Percentiles rank a stretch among this genome's conserved stretches.
Evolutionary conservation across 2,888 invertebrate genomes (phyloP).

Genomic region (Cheilosia scutellata): DNA sequence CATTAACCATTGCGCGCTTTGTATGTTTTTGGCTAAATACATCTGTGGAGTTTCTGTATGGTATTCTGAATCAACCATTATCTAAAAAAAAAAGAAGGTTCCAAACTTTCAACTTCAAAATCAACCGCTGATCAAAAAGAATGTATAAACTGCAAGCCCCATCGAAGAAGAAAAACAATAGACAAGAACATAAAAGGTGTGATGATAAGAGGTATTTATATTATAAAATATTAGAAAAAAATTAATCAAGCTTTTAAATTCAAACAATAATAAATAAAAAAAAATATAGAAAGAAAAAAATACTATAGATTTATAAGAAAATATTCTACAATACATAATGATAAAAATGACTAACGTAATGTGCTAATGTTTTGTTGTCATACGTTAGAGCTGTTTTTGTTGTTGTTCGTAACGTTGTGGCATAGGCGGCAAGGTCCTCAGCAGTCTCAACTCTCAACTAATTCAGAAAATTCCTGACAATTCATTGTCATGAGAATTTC

Average conservation of each 20-base stretch:
- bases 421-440: conserved; percentile 14
- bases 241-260: not conserved
- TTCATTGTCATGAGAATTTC: too few species aligned
- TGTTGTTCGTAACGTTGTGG: conserved; percentile 18
- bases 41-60: conserved; percentile 15
- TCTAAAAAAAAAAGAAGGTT: conserved; percentile 19
- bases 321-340: too few species aligned
- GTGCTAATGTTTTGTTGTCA: not conserved
- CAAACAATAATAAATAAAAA: conserved; percentile 1
- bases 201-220: conserved; percentile 7
- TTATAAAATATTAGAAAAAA: not conserved
- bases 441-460: conserved; percentile 15
- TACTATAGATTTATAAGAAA: not conserved
- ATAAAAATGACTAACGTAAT: not conserved
- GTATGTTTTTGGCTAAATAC: conserved; percentile 8
- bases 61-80: conserved; percentile 19
- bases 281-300: not conserved
- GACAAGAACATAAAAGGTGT: conserved; percentile 8
- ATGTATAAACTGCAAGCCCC: not conserved
- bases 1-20: conserved; percentile 23
- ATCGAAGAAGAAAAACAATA: conserved; percentile 1
- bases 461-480: too few species aligned
- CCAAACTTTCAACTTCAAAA: too few species aligned
- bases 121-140: not conserved
- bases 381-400: not conserved